phyloP scores from a whole-genome alignment of 2,888 invertebrate genomes.

The Tenodera sinensis region DNA sequence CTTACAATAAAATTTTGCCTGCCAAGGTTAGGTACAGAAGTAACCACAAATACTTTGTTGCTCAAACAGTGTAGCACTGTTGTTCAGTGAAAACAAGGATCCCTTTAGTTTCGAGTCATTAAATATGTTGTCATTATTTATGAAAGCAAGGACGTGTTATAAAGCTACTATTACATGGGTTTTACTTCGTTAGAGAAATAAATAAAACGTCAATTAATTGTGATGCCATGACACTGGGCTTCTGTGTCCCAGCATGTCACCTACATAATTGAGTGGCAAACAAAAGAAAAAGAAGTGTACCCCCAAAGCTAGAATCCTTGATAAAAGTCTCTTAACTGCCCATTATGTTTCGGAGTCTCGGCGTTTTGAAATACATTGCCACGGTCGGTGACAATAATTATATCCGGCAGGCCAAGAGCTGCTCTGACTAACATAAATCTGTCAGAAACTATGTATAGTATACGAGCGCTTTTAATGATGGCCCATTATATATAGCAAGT shows the following conservation, averaged over 20 bases:
- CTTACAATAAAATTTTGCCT: too few relatives aligned
- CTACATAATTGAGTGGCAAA: background rate
- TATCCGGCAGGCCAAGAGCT: background rate
- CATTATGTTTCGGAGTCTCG: background rate
- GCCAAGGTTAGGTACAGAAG: too few relatives aligned
- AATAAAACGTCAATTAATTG: background rate
- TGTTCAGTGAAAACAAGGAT: background rate
- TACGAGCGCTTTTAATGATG: background rate
- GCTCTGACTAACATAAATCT: background rate
- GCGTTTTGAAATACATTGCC: background rate
- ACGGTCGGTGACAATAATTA: background rate
- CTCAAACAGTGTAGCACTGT: background rate
- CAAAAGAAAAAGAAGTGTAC: background rate
- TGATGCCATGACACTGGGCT: background rate
- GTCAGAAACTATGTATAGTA: background rate
- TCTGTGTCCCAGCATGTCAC: background rate
- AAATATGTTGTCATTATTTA: background rate
- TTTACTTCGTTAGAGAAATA: background rate
- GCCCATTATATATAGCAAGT: background rate
- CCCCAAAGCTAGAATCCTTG: background rate
- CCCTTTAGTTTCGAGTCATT: background rate
- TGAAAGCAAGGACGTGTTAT: background rate
- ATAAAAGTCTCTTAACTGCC: background rate
- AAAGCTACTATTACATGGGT: background rate
- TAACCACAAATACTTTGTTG: too few relatives aligned